Conservation (phyloP, 1,140 invertebrate species). For the Drosophila arawakana region DNA sequence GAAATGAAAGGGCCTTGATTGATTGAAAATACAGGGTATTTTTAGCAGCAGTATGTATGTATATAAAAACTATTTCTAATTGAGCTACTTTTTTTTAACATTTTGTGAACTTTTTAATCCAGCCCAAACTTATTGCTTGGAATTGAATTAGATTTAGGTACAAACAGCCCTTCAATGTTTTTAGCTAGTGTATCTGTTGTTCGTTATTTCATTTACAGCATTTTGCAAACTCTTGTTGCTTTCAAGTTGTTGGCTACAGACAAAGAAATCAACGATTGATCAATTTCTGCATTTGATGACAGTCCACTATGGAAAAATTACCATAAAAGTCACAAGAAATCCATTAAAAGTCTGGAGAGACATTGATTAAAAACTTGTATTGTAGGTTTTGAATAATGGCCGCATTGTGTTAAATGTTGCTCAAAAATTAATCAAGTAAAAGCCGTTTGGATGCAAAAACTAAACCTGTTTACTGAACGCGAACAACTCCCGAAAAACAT, state of each 20-base stretch:
- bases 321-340: conserved; percentile 20
- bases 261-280: conserved; percentile 30
- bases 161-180: neutral
- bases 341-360: conserved; percentile 17
- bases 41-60: neutral
- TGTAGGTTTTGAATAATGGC: conserved; percentile 20
- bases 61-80: too few species aligned
- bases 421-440: conserved; percentile 10
- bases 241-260: conserved; percentile 13
- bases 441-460: neutral
- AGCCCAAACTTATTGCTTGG: too few species aligned
- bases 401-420: conserved; percentile 3
- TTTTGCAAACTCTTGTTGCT: conserved; percentile 4
- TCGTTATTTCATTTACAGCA: neutral
- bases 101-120: too few species aligned
- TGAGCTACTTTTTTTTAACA: too few species aligned
- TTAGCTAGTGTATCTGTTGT: neutral
- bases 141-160: too few species aligned
- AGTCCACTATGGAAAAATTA: conserved; percentile 5
- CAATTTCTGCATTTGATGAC: conserved; percentile 27
- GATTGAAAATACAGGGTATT: neutral
- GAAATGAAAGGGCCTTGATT: conserved; percentile 49
- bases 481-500: neutral
- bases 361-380: conserved; percentile 20
- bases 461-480: conserved; percentile 18